Conservation (phyloP, 2,113 vertebrate species). For the Promerops cafer region DNA sequence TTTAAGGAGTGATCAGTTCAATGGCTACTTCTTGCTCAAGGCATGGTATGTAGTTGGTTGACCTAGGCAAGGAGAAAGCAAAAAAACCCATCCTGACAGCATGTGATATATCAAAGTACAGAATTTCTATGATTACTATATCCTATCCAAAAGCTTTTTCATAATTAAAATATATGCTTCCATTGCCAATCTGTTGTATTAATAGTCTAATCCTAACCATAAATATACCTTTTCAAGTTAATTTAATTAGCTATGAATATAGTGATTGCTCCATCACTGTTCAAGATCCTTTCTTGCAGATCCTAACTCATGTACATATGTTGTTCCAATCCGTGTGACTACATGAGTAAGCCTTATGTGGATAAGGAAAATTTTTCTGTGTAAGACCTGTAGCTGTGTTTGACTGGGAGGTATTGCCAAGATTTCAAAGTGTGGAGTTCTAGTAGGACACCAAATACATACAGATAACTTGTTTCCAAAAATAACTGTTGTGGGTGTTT, state of each 20-base stretch:
- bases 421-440: neutral
- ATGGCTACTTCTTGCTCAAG: constrained; percentile 40
- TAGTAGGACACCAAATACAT: neutral
- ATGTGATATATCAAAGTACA: neutral
- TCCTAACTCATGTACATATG: neutral
- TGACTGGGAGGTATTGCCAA: neutral
- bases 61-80: constrained; percentile 39
- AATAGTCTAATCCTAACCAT: neutral
- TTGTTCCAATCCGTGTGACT: neutral
- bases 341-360: neutral
- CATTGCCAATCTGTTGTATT: neutral
- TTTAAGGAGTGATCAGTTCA: constrained; percentile 55
- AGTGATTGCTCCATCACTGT: neutral
- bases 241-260: neutral
- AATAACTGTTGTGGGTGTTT: constrained; percentile 32
- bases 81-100: neutral
- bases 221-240: neutral
- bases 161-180: neutral
- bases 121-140: neutral
- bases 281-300: neutral
- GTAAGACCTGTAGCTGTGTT: neutral
- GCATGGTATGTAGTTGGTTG: constrained; percentile 21
- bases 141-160: neutral
- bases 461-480: constrained; percentile 30
- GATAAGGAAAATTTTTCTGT: neutral